Evolutionary conservation across 2,113 vertebrate genomes (phyloP).

Genomic region (Cacatua alba): DNA sequence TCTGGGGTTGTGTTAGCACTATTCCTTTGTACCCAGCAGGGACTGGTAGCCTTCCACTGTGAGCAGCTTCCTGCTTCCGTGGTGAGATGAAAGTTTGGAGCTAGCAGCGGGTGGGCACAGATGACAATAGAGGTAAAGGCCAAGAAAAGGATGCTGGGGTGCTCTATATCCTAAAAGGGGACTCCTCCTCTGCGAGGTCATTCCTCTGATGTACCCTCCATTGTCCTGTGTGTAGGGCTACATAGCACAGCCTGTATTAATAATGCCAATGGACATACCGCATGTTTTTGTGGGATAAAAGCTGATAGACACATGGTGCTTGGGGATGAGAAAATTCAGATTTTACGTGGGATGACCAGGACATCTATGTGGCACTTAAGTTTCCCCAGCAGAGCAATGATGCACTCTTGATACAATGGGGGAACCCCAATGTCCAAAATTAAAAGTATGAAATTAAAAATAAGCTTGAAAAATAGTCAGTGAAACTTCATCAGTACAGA

Average conservation of each 20-base stretch:
- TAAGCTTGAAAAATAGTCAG: background rate
- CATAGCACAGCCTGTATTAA: background rate
- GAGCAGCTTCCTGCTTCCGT: background rate
- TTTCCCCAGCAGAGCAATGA: background rate
- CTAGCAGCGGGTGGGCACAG: background rate
- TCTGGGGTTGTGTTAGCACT: background rate
- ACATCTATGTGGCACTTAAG: background rate
- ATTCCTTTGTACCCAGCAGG: background rate
- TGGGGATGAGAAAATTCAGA: background rate
- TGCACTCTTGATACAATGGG: background rate
- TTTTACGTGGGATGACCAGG: background rate
- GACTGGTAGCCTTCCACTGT: background rate
- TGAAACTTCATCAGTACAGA: background rate
- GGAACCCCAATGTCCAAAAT: background rate
- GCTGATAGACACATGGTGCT: background rate
- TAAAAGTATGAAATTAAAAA: background rate
- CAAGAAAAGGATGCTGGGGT: background rate
- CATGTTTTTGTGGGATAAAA: background rate
- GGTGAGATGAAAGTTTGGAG: background rate
- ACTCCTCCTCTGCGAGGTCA: background rate
- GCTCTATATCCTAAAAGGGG: background rate
- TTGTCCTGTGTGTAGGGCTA: background rate
- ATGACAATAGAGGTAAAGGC: background rate
- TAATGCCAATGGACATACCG: background rate
- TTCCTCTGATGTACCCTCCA: background rate